Evolutionary conservation across 2,888 invertebrate genomes (phyloP).

Genomic region (Stenodera caucasica): DNA sequence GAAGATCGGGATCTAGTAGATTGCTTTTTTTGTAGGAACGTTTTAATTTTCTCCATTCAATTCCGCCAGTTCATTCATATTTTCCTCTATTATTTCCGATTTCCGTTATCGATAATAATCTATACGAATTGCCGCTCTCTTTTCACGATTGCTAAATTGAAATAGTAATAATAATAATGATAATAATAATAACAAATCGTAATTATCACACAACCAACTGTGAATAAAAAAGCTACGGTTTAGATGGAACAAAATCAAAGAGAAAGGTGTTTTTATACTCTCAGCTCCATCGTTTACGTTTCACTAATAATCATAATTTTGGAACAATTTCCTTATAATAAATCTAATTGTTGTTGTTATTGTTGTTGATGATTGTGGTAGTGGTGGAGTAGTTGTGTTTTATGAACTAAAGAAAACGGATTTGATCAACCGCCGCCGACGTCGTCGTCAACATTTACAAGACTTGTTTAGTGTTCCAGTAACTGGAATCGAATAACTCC

Average conservation of each 20-base stretch:
- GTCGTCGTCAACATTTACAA: neutral
- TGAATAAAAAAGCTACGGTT: neutral
- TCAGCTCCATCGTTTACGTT: no score
- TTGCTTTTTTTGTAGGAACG: no score
- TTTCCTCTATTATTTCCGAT: neutral
- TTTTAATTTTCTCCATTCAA: no score
- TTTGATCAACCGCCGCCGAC: neutral
- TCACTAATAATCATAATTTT: no score
- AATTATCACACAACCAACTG: neutral
- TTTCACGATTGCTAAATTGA: neutral
- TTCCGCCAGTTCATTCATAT: neutral
- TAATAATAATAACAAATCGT: no score
- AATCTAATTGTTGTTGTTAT: no score
- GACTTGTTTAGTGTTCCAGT: neutral
- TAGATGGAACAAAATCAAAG: neutral
- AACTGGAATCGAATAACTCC: neutral
- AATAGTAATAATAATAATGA: neutral
- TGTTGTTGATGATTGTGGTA: neutral
- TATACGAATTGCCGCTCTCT: neutral
- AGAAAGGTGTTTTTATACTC: conserved; percentile 3
- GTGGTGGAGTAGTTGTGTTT: neutral
- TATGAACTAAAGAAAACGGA: neutral
- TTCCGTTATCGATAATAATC: neutral
- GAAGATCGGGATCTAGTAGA: no score
- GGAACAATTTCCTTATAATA: no score